These are phyloP conservation scores for Ophthalmolycus amberensis DNA, from an alignment of 2,113 vertebrate species.

Conservation along the genomic window DNA sequence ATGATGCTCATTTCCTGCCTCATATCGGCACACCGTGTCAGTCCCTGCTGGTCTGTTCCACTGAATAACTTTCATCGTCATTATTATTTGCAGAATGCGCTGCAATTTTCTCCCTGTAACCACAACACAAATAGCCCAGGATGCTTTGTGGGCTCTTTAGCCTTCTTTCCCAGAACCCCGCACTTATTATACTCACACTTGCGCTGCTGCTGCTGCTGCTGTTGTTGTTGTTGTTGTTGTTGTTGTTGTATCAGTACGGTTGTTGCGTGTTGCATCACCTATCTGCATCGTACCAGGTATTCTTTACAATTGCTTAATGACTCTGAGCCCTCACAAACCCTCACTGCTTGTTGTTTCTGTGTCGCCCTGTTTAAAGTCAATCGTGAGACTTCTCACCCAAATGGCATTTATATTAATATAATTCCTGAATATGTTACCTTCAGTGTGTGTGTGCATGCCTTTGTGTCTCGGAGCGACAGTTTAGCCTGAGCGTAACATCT, in stretches of 20 bases:
- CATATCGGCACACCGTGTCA: constrained; percentile 31
- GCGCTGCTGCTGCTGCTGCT: neutral
- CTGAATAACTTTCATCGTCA: constrained; percentile 52
- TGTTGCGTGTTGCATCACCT: constrained; percentile 1
- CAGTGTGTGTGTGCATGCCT: neutral
- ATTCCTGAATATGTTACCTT: constrained; percentile 24
- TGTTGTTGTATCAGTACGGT: neutral
- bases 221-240: neutral
- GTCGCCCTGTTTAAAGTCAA: constrained; percentile 15
- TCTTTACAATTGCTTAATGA: constrained; percentile 26
- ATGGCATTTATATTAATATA: constrained; percentile 37
- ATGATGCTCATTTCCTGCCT: constrained; percentile 55
- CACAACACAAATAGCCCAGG: constrained; percentile 38
- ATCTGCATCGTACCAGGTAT: neutral
- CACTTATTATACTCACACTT: constrained; percentile 1
- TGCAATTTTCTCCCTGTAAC: constrained; percentile 46
- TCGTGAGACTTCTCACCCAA: constrained; percentile 33
- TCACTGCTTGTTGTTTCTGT: constrained; percentile 10
- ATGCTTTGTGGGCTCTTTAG: constrained; percentile 14
- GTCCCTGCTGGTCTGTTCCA: constrained; percentile 49
- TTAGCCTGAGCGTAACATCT: constrained; percentile 3
- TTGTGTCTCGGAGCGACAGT: constrained; percentile 17
- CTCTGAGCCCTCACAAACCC: constrained; percentile 5
- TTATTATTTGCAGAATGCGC: constrained; percentile 52
- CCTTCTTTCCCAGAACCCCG: constrained; percentile 4